Evolutionary conservation across 2,888 invertebrate species (phyloP), one percentile per base, ranked within the genome.

Genomic region (Drosophila cognata): DNA sequence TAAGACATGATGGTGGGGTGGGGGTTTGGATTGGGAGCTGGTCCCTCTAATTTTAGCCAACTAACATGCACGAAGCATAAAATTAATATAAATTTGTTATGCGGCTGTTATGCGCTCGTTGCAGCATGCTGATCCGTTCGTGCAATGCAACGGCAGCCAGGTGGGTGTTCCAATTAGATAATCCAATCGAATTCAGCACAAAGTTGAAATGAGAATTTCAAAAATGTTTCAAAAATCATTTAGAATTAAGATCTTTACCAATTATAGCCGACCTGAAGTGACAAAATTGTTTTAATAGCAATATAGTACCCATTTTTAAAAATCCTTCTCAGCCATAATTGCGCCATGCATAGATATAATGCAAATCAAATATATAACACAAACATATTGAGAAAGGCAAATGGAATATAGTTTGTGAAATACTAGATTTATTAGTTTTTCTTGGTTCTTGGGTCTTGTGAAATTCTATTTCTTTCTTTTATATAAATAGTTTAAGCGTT

Each of bases 81-180:
- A 81, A 79, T 71, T 63, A 79, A 81, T 77, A 77, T 70, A 60
- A 77, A 80, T 77, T 80, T 80, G 74, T 74, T 70, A 35, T 77
- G 77, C 60, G 69, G 61, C 58, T 65, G 10, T 35, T 33, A 10
- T 35, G 35, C 18, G 13, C 28, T 48, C 25, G 51, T 8, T 66
- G 65, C 38, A 29, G 16, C 11, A 21, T 28, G 48, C 35, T 36
- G 43, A 61, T 61, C 41, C n/a, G 48, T 43, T 46, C 48, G 36
- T 48, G 46, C 58, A 59, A 61, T 29, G 25, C 46, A 16, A 31
- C 8, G 46, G 48, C 62, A 63, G 25, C 57, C 71, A 78, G 71
- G 79, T 78, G 76, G 80, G 71, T 76, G 77, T 71, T 29, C 57
- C 52, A 67, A 52, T 63, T 29, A 29, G 63, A 75, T 71, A 71